Conservation (phyloP, 2,113 vertebrate species). For the Capricornis sumatraensis region DNA sequence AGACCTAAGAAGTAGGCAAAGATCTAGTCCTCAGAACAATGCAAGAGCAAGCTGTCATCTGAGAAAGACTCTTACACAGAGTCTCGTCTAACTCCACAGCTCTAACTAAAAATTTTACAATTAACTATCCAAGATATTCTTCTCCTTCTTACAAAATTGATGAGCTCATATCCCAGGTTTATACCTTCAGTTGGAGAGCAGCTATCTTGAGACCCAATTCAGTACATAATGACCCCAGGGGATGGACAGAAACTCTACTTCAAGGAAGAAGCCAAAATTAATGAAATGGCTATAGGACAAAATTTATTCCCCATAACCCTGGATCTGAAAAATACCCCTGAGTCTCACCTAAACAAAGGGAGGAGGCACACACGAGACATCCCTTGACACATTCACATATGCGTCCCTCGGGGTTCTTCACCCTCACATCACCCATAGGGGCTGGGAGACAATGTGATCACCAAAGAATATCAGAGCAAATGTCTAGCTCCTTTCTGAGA, state of each 20-base stretch:
- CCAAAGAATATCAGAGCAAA: background rate
- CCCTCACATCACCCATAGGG: background rate
- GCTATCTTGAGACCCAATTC: background rate
- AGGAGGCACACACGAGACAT: background rate
- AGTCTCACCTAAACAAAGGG: background rate
- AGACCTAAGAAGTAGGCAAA: background rate
- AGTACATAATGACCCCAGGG: conserved; percentile 29
- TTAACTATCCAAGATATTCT: background rate
- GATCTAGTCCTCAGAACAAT: background rate
- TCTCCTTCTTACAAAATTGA: background rate
- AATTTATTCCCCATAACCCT: conserved; percentile 16
- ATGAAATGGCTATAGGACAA: conserved; percentile 29
- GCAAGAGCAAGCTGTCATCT: background rate
- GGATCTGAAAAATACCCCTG: background rate
- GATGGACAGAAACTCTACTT: background rate
- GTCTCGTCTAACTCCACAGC: background rate
- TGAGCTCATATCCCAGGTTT: background rate
- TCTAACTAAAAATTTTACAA: background rate
- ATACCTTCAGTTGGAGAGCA: background rate
- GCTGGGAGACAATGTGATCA: background rate
- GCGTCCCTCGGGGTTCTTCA: background rate
- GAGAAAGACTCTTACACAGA: background rate
- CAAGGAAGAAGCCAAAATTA: background rate
- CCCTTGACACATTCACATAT: background rate
- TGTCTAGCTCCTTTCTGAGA: background rate